These are phyloP conservation scores for Cremastinae sp. DNA, from an alignment of 2,888 invertebrate genomes.

Conservation along the genomic window DNA sequence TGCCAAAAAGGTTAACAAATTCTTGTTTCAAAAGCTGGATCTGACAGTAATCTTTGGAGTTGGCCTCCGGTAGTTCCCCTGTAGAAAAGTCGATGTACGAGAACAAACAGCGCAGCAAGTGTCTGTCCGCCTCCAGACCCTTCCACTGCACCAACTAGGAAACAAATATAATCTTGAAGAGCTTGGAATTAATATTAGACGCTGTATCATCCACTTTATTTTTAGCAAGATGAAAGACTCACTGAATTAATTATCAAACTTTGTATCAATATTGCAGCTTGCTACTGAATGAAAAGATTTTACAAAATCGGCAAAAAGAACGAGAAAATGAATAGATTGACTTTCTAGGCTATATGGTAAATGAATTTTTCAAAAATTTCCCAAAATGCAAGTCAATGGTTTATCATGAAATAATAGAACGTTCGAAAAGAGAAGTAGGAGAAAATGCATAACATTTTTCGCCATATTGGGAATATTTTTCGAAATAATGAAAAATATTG, in stretches of 20 bases:
- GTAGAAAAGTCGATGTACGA: constrained; percentile 91
- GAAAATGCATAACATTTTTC: too few relatives aligned
- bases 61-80: constrained; percentile 82
- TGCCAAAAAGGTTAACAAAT: constrained; percentile 89
- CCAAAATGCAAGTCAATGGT: too few relatives aligned
- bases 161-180: constrained; percentile 68
- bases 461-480: too few relatives aligned
- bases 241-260: not conserved
- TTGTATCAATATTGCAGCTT: not conserved
- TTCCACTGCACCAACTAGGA: constrained; percentile 92
- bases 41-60: constrained; percentile 82
- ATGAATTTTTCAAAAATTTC: too few relatives aligned
- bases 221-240: not conserved
- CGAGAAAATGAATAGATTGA: too few relatives aligned
- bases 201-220: constrained; percentile 12
- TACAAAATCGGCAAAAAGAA: too few relatives aligned
- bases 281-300: too few relatives aligned
- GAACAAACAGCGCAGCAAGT: constrained; percentile 96
- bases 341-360: too few relatives aligned
- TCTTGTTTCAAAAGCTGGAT: constrained; percentile 90
- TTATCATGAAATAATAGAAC: too few relatives aligned
- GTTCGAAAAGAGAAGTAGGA: too few relatives aligned
- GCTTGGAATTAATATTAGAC: constrained; percentile 36
- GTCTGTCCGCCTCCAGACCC: constrained; percentile 98
- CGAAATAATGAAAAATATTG: too few relatives aligned